These are phyloP conservation scores for Thymallus thymallus DNA, from an alignment of 2,113 vertebrate genomes.

Conservation along the genomic window DNA sequence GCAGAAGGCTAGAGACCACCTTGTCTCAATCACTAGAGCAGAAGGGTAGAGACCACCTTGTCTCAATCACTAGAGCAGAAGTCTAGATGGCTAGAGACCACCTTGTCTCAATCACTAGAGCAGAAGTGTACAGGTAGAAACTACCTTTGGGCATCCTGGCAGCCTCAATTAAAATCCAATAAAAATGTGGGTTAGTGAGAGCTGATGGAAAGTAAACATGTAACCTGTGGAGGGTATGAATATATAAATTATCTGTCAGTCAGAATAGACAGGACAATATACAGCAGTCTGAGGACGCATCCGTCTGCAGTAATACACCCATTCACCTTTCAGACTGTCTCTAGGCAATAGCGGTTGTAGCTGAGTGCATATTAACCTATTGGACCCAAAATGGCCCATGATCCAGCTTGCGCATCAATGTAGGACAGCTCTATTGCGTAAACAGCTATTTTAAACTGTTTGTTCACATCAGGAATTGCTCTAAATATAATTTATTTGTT, in stretches of 20 bases:
- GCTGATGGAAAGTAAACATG: slow-evolving; percentile 46
- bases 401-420: not conserved
- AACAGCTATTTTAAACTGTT: not conserved
- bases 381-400: not conserved
- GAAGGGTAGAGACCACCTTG: no score
- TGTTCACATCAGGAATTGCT: slow-evolving; percentile 2
- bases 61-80: no score
- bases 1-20: slow-evolving; percentile 2
- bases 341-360: not conserved
- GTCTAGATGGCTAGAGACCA: no score
- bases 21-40: slow-evolving; percentile 9
- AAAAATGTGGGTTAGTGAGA: slow-evolving; percentile 51
- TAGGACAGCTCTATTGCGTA: not conserved
- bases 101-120: slow-evolving; percentile 39
- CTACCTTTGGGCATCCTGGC: slow-evolving; percentile 31
- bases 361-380: not conserved
- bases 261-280: slow-evolving; percentile 19
- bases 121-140: not conserved
- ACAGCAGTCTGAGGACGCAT: slow-evolving; percentile 11
- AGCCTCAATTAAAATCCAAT: slow-evolving; percentile 48
- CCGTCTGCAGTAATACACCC: slow-evolving; percentile 16
- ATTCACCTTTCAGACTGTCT: slow-evolving; percentile 28
- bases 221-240: slow-evolving; percentile 24
- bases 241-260: slow-evolving; percentile 2
- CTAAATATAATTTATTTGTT: not conserved